These are phyloP conservation scores for Campoplex nolae DNA, from an alignment of 2,888 invertebrate genomes.

Conservation along the genomic window DNA sequence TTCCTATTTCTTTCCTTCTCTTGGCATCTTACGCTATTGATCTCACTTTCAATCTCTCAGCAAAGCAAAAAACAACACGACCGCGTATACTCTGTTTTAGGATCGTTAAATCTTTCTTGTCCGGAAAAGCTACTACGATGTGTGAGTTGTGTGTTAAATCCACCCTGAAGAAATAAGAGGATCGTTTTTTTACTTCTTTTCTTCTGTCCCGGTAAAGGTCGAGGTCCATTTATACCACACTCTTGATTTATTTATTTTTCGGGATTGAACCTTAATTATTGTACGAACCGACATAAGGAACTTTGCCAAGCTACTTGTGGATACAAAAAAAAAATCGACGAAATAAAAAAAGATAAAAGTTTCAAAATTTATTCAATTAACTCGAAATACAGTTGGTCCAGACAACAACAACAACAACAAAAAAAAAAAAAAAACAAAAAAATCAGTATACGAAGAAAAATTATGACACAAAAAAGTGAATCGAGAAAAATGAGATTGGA, in stretches of 20 bases:
- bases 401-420: no score
- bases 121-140: conserved; percentile 16
- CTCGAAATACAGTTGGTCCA: no score
- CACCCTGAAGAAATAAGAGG: not conserved
- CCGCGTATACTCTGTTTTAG: conserved; percentile 26
- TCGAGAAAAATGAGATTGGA: no score
- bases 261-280: no score
- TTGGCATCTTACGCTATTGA: conserved; percentile 35
- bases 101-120: conserved; percentile 57
- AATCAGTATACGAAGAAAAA: no score
- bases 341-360: no score
- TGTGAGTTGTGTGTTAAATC: not conserved
- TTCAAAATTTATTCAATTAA: no score
- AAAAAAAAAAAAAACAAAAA: no score
- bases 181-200: conserved; percentile 14
- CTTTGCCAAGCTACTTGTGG: no score
- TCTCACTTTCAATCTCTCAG: conserved; percentile 64
- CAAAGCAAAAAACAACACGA: conserved; percentile 46
- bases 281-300: no score
- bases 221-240: not conserved
- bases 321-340: no score
- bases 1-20: not conserved
- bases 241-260: not conserved
- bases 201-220: not conserved
- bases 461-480: no score